phyloP scores from a whole-genome alignment of 2,113 vertebrate genomes.

The Leucopternis melanops region DNA sequence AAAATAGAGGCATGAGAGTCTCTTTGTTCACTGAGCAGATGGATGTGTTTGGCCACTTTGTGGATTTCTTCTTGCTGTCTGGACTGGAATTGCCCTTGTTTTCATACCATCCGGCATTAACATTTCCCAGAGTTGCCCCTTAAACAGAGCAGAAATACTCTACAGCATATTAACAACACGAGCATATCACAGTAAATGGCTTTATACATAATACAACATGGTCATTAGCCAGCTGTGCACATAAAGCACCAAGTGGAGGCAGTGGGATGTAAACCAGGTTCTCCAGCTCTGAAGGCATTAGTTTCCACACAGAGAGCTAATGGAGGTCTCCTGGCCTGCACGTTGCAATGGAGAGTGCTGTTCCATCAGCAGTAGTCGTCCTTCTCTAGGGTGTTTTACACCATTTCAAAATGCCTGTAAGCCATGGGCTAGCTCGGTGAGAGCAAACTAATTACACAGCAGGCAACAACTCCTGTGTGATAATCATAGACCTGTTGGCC shows the following conservation, averaged over 20 bases:
- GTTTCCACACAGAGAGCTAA: not conserved
- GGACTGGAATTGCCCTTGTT: slow-evolving; percentile 38
- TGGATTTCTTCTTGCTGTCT: slow-evolving; percentile 16
- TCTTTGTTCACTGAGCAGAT: slow-evolving; percentile 43
- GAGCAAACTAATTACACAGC: not conserved
- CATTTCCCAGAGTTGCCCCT: slow-evolving; percentile 42
- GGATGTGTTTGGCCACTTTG: slow-evolving; percentile 40
- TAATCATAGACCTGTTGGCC: not conserved
- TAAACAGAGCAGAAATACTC: not conserved
- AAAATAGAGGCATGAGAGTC: not conserved
- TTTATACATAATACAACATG: not conserved
- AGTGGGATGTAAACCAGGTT: not conserved
- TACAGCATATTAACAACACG: not conserved
- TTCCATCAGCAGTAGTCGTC: not conserved
- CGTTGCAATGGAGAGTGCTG: not conserved
- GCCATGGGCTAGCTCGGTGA: not conserved
- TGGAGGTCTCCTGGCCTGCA: not conserved
- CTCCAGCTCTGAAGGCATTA: not conserved
- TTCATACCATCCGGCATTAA: not conserved
- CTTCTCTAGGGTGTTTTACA: not conserved
- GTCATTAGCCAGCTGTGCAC: slow-evolving; percentile 55
- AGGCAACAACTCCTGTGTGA: not conserved
- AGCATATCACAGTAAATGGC: not conserved
- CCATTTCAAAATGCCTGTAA: not conserved
- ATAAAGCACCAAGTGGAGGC: not conserved